phyloP scores from a whole-genome alignment of 2,888 invertebrate species.

The Caenorhabditis zanzibari region DNA sequence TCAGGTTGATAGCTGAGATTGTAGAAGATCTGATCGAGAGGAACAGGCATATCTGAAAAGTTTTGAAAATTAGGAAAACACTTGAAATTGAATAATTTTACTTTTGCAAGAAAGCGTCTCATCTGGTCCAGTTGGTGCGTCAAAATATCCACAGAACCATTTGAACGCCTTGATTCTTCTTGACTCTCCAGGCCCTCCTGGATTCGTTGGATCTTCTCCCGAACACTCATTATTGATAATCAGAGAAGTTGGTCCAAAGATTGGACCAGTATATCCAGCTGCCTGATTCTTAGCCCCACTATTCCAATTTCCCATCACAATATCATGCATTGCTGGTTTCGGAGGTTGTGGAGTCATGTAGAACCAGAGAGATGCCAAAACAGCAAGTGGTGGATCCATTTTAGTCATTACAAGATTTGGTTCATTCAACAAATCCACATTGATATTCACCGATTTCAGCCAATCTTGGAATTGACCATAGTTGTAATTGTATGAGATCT shows the following conservation, averaged over 20 bases:
- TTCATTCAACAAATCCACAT: conserved; percentile 72
- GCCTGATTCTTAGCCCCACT: conserved; percentile 69
- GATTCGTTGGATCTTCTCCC: conserved; percentile 76
- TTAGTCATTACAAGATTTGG: conserved; percentile 79
- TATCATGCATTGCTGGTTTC: conserved; percentile 83
- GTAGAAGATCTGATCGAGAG: conserved; percentile 73
- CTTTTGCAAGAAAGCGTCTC: conserved; percentile 72
- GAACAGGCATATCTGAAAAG: conserved; percentile 74
- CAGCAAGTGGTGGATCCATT: conserved; percentile 79
- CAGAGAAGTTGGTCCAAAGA: conserved; percentile 79
- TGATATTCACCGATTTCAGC: conserved; percentile 68
- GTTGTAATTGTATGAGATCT: conserved; percentile 81
- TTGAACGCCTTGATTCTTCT: conserved; percentile 81
- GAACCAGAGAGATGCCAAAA: conserved; percentile 81
- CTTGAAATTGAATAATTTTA: conserved; percentile 15
- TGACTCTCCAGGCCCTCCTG: conserved; percentile 78
- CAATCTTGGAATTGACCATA: conserved; percentile 80
- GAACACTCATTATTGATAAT: conserved; percentile 80
- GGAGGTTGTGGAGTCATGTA: conserved; percentile 84
- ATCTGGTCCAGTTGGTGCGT: conserved; percentile 68
- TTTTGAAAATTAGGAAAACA: neutral
- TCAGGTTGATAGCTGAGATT: conserved; percentile 77
- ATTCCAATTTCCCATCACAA: conserved; percentile 81
- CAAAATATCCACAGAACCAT: conserved; percentile 80
- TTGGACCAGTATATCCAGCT: conserved; percentile 76